Base-by-base conservation (phyloP, 2,113 vertebrate genomes). In the Ammodytes marinus region DNA sequence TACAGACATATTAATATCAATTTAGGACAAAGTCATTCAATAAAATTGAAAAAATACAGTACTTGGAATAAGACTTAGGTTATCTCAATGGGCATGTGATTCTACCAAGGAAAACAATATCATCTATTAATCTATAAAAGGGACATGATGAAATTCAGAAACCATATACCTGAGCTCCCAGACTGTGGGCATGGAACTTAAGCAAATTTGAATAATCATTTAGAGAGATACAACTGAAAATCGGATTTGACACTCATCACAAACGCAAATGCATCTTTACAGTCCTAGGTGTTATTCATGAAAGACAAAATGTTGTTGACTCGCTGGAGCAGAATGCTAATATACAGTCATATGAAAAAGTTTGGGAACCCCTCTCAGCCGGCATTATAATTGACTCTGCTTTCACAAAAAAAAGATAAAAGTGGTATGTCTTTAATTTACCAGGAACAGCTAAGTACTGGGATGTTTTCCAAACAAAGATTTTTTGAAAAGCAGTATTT, bases 121-220 rank as follows among this genome's bases (percentile, higher is more conserved):
- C 7, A 43, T 58, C 81, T 88, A 83, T 42, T 2, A 46, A 19
- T 71, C 69, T 81, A 27, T 27, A 1, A 85, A 52, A 71, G 65
- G 50, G 19, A 82, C 52, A 80, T 60, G 69, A 52, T 60, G 40
- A 71, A 47, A 74, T 46, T 27, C 13, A 78, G 53, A 80, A 77
- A 80, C 57, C 60, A 79, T 84, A 79, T 91, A 92, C 91, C 91
- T 92, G 81, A 3, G 63, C 57, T 90, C 74, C 85, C 77, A 86
- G 86, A 70, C 53, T 86, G 91, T 69, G 83, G 83, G 91, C 91
- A 80, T 91, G 91, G 61, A 90, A 92, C 91, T 92, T 69, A 88
- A 90, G 63, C 68, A 91, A 64, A 90, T 88, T 73, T 85, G 12
- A 80, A 78, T 15, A n/a, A 75, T 84, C 45, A 82, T 89, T 87